Evolutionary conservation across 2,888 invertebrate genomes (phyloP).

Genomic region (Ganaspis brasiliensis): DNA sequence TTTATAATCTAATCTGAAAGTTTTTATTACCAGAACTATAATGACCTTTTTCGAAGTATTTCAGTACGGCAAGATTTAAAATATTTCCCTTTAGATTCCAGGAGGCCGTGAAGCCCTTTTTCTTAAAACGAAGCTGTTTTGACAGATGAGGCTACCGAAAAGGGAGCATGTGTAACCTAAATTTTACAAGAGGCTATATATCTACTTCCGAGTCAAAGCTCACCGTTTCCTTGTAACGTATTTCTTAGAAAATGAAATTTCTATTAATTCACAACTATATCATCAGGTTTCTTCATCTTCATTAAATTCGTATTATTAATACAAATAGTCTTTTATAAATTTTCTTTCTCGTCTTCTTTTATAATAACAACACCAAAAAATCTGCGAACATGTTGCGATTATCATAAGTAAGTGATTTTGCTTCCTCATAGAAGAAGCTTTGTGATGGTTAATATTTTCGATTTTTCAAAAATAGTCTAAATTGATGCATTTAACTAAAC

Average conservation of each 20-base stretch:
- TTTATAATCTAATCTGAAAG: conserved; percentile 5
- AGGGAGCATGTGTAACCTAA: conserved; percentile 20
- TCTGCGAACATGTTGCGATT: too few species aligned
- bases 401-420: too few species aligned
- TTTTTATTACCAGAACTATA: neutral
- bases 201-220: conserved; percentile 15
- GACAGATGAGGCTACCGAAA: conserved; percentile 27
- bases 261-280: too few species aligned
- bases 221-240: neutral
- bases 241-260: neutral
- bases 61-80: conserved; percentile 5
- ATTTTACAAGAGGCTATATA: conserved; percentile 11
- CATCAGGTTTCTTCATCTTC: too few species aligned
- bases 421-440: too few species aligned
- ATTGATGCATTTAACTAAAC: too few species aligned
- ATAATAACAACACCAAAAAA: too few species aligned
- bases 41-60: conserved; percentile 25
- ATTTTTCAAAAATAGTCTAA: too few species aligned
- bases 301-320: too few species aligned
- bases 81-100: neutral
- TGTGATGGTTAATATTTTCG: too few species aligned
- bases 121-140: conserved; percentile 15
- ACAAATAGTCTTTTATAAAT: too few species aligned
- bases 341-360: too few species aligned
- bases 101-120: neutral